Percentiles rank a stretch among this genome's conserved stretches.
These are phyloP conservation scores for Heliconius eleuchia DNA, from an alignment of 1,140 invertebrate species.

Conservation along the genomic window DNA sequence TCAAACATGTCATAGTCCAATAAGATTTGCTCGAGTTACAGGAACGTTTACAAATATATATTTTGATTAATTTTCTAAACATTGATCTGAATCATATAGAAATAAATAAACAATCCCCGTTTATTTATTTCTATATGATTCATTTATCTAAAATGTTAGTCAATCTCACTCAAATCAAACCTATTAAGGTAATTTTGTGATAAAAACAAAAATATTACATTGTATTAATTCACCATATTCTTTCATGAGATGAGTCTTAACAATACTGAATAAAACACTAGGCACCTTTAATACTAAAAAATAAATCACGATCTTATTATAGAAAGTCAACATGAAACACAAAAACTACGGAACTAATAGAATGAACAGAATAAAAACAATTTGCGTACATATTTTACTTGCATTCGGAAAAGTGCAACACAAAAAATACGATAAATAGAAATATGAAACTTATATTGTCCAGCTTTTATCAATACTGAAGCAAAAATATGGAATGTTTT, in stretches of 20 bases:
- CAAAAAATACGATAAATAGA: not conserved
- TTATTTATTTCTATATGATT: too few relatives aligned
- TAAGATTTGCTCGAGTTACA: too few relatives aligned
- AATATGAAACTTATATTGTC: not conserved
- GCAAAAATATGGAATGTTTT: not conserved
- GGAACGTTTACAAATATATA: too few relatives aligned
- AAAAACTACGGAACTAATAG: not conserved
- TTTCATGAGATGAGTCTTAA: not conserved
- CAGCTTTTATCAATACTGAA: not conserved
- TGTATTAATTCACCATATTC: not conserved
- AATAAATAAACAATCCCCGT: too few relatives aligned
- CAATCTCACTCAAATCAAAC: not conserved
- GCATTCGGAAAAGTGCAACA: not conserved
- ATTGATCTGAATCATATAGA: too few relatives aligned
- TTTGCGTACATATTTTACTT: not conserved
- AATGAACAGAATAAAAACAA: not conserved
- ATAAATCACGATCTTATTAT: not conserved
- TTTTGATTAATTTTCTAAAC: too few relatives aligned
- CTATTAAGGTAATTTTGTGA: not conserved
- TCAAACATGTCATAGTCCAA: too few relatives aligned
- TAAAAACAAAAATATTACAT: not conserved
- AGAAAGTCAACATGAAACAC: not conserved
- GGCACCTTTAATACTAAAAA: not conserved
- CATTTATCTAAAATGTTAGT: constrained; percentile 17
- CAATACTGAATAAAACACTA: not conserved